phyloP scores from a whole-genome alignment of 1,140 invertebrate species.

The Drosophila orosa region DNA sequence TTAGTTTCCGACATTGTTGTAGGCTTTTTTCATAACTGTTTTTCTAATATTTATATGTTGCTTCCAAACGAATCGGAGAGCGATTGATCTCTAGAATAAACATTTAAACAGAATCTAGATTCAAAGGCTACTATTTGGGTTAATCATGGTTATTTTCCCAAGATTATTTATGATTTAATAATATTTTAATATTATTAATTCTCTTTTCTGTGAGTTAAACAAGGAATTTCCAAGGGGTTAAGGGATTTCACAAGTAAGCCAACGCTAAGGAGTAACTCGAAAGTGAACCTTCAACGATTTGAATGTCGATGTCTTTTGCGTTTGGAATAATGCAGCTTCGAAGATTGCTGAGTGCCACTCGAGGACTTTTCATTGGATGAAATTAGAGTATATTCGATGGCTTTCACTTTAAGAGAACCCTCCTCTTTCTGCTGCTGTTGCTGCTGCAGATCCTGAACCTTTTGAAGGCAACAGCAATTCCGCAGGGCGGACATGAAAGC shows the following conservation, averaged over 20 bases:
- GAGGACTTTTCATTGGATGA: constrained; percentile 9
- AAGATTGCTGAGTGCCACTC: neutral
- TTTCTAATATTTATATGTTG: neutral
- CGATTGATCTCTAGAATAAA: neutral
- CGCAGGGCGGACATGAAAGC: constrained; percentile 54
- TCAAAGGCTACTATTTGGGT: constrained; percentile 1
- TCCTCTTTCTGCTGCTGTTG: constrained; percentile 31
- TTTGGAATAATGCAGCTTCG: constrained; percentile 4
- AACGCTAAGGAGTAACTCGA: constrained; percentile 36
- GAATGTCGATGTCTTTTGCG: constrained; percentile 15
- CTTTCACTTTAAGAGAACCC: neutral
- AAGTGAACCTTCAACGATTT: constrained; percentile 29
- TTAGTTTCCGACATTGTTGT: constrained; percentile 1
- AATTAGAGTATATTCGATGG: neutral
- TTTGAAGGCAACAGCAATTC: constrained; percentile 54
- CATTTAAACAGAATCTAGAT: neutral
- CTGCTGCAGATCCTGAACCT: constrained; percentile 42
- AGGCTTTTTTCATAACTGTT: neutral
- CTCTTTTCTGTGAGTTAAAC: constrained; percentile 14
- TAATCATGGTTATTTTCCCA: neutral
- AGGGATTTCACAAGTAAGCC: constrained; percentile 32
- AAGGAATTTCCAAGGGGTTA: constrained; percentile 14
- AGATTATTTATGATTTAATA: too few relatives aligned
- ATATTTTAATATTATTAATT: constrained; percentile 4
- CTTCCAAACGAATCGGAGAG: neutral